Evolutionary conservation across 30 jellyfish, hydroid and myxozoan genomes (phyloP).

Genomic region (Chrysaora quinquecirrha): DNA sequence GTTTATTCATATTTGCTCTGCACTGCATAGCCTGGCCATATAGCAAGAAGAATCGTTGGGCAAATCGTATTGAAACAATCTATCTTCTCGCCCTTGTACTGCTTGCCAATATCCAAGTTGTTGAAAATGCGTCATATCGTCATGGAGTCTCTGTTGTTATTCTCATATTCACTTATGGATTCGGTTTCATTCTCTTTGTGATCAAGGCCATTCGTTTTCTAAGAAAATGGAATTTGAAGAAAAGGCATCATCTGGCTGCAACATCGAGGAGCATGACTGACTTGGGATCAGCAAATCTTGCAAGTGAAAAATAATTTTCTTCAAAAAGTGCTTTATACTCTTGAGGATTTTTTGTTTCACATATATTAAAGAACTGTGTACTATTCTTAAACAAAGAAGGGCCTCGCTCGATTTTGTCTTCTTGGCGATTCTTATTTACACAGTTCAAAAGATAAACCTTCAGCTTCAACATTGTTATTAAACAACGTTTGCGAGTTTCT

Average conservation of each 20-base stretch:
- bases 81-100: constrained; percentile 54
- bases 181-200: constrained; percentile 28
- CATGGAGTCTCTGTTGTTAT: constrained; percentile 39
- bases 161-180: constrained; percentile 14
- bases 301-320: too few relatives aligned
- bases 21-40: constrained; percentile 67
- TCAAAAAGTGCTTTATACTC: too few relatives aligned
- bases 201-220: constrained; percentile 18
- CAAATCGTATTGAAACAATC: constrained; percentile 52
- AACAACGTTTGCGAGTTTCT: too few relatives aligned
- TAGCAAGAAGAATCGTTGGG: constrained; percentile 28
- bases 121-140: constrained; percentile 11
- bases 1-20: constrained; percentile 37
- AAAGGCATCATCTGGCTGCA: background rate
- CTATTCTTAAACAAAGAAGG: too few relatives aligned
- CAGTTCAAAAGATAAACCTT: too few relatives aligned
- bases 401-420: too few relatives aligned
- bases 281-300: too few relatives aligned
- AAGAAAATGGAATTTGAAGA: constrained; percentile 5
- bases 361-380: too few relatives aligned
- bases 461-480: too few relatives aligned
- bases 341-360: too few relatives aligned
- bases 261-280: background rate
- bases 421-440: too few relatives aligned
- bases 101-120: constrained; percentile 47